These are phyloP conservation scores for Eugnorisma glareosa DNA, from an alignment of 2,888 invertebrate species.

Conservation along the genomic window DNA sequence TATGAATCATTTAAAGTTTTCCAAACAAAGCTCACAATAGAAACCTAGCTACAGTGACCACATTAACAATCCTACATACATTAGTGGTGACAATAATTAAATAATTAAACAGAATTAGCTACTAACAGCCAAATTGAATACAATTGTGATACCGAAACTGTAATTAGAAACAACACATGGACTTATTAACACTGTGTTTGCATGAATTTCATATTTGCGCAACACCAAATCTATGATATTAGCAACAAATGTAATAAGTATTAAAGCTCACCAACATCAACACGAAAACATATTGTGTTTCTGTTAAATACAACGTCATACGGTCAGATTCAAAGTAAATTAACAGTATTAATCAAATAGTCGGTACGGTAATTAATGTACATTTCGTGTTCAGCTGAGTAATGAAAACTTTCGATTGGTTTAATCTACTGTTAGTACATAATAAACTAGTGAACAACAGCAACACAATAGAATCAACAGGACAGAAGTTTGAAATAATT, in stretches of 20 bases:
- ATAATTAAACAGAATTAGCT: slow-evolving; percentile 28
- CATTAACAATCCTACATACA: slow-evolving; percentile 24
- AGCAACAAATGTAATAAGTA: slow-evolving; percentile 16
- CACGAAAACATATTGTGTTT: slow-evolving; percentile 12
- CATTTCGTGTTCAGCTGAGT: slow-evolving; percentile 30
- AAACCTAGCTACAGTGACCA: neutral
- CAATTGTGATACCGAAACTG: slow-evolving; percentile 10
- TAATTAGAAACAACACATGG: slow-evolving; percentile 45
- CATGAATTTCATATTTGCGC: slow-evolving; percentile 22
- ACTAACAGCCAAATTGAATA: slow-evolving; percentile 30
- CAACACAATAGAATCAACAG: slow-evolving; percentile 22
- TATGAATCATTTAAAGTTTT: neutral
- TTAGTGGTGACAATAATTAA: slow-evolving; percentile 34
- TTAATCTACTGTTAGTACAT: slow-evolving; percentile 21
- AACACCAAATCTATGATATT: slow-evolving; percentile 12
- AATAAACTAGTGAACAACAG: slow-evolving; percentile 25
- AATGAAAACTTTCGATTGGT: slow-evolving; percentile 35
- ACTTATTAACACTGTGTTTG: neutral
- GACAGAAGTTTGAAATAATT: slow-evolving; percentile 20
- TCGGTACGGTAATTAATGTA: slow-evolving; percentile 39
- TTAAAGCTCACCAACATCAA: neutral
- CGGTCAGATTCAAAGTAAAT: slow-evolving; percentile 45
- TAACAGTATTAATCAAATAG: slow-evolving; percentile 51
- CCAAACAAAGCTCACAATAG: slow-evolving; percentile 21
- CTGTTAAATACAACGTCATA: slow-evolving; percentile 20